A percentile compares a stretch with the other conserved stretches of the same genome.
Conservation (phyloP, 1,140 invertebrate species). For the Rhagoletis zephyria region DNA sequence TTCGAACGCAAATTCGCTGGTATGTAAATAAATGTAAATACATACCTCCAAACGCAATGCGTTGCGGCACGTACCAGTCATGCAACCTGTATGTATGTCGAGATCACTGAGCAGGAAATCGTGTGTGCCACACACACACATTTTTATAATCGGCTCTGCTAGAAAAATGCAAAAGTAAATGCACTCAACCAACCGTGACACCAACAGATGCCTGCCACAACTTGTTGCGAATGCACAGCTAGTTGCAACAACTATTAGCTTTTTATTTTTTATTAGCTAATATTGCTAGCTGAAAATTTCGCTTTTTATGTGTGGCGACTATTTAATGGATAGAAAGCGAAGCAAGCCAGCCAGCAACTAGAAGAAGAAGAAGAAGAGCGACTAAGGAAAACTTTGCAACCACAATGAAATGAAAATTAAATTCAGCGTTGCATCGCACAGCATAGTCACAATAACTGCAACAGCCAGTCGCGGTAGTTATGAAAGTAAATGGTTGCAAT, state of each 20-base stretch:
- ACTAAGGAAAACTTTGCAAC: not conserved
- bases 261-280: constrained; percentile 7
- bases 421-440: not conserved
- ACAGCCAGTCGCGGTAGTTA: not conserved
- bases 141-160: not conserved
- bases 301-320: constrained; percentile 28
- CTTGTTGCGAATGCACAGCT: constrained; percentile 31
- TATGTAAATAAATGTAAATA: no score
- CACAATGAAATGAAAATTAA: constrained; percentile 52
- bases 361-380: not conserved
- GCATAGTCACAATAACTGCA: not conserved
- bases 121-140: not conserved
- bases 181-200: constrained; percentile 12
- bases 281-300: constrained; percentile 27
- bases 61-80: no score
- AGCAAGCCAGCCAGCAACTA: not conserved
- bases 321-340: constrained; percentile 16
- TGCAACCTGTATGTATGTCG: no score
- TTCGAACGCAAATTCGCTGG: no score
- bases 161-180: constrained; percentile 14
- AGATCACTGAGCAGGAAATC: not conserved
- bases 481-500: constrained; percentile 42
- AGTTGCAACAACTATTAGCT: not conserved
- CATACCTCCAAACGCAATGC: no score
- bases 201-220: constrained; percentile 13